Conservation (phyloP, 1,140 invertebrate species). For the Cotesia typhae region DNA sequence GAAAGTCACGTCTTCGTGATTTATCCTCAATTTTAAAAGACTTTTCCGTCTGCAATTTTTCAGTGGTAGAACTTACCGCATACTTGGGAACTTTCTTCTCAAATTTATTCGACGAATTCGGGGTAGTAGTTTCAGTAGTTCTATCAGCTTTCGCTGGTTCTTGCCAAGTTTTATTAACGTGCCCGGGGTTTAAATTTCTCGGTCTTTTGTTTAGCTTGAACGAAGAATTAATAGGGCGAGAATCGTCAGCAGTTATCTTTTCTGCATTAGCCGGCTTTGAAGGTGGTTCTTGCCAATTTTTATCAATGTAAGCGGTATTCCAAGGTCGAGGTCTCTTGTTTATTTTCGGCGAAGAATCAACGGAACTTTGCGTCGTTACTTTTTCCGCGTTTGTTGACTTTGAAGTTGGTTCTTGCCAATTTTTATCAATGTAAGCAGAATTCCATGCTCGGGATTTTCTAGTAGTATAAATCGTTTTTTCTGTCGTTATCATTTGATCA, state of each 20-base stretch:
- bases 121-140: neutral
- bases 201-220: conserved; percentile 34
- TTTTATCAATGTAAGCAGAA: conserved; percentile 34
- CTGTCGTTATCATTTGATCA: neutral
- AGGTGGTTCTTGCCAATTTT: conserved; percentile 34
- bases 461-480: neutral
- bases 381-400: neutral
- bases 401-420: conserved; percentile 36
- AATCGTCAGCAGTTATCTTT: neutral
- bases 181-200: conserved; percentile 33
- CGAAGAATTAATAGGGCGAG: neutral
- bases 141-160: conserved; percentile 29
- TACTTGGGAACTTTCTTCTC: conserved; percentile 38
- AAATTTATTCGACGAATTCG: conserved; percentile 32
- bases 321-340: conserved; percentile 22
- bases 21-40: neutral
- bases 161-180: conserved; percentile 39
- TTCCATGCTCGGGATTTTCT: conserved; percentile 31
- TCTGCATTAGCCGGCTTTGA: neutral
- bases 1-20: conserved; percentile 46
- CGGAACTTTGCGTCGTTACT: neutral
- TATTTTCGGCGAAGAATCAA: too few species aligned
- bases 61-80: conserved; percentile 21
- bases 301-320: conserved; percentile 33
- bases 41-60: conserved; percentile 32